phyloP scores from a whole-genome alignment of 2,888 invertebrate genomes.

The Machimus atricapillus region DNA sequence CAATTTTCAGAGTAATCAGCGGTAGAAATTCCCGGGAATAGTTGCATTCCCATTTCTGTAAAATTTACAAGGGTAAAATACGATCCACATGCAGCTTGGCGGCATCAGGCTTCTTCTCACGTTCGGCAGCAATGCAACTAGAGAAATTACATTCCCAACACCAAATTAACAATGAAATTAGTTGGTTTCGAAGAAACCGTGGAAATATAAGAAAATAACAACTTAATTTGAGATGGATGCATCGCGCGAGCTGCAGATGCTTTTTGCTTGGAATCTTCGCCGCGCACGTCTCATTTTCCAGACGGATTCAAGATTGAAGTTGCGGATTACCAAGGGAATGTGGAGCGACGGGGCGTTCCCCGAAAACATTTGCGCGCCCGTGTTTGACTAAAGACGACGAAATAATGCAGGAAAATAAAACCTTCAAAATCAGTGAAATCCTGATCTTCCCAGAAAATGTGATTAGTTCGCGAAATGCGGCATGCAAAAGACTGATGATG shows the following conservation, averaged over 20 bases:
- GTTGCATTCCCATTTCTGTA: not conserved
- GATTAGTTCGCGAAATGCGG: not conserved
- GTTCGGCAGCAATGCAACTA: constrained; percentile 1
- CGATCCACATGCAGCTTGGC: not conserved
- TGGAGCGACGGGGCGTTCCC: not conserved
- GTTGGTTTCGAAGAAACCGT: constrained; percentile 12
- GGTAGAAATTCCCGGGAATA: not conserved
- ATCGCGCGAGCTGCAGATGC: not conserved
- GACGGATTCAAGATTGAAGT: not conserved
- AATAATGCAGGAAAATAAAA: not conserved
- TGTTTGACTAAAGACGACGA: not conserved
- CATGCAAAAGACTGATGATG: not conserved
- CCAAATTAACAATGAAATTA: constrained; percentile 27
- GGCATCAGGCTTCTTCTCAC: constrained; percentile 15
- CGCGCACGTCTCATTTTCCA: not conserved
- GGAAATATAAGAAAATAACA: constrained; percentile 34
- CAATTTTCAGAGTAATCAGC: not conserved
- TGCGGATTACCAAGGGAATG: not conserved
- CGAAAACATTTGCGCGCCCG: not conserved
- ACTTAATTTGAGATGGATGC: constrained; percentile 2
- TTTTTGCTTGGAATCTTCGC: not conserved
- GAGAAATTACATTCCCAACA: constrained; percentile 27
- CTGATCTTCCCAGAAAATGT: not conserved
- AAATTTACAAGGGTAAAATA: not conserved
- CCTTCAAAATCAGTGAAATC: not conserved